Evolutionary conservation across 2,888 invertebrate species (phyloP).

Genomic region (Dusona sp.): DNA sequence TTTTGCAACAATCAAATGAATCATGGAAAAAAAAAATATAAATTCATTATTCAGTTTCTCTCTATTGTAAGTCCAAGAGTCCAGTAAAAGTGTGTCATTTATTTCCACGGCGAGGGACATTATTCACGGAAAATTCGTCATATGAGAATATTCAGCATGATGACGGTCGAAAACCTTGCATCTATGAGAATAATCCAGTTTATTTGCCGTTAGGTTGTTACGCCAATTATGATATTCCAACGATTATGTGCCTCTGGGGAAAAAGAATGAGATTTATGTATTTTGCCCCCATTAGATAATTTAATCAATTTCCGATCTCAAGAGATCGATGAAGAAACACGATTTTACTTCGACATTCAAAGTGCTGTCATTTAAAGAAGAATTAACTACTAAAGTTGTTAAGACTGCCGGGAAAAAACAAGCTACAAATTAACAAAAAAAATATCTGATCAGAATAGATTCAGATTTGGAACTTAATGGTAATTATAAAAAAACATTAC

Average conservation of each 20-base stretch:
- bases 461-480: too few relatives aligned
- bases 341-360: background rate
- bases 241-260: background rate
- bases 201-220: background rate
- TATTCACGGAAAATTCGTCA: background rate
- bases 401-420: too few relatives aligned
- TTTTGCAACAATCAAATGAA: slow-evolving; percentile 13
- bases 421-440: background rate
- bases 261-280: background rate
- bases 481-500: too few relatives aligned
- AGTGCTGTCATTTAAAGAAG: background rate
- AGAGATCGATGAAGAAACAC: background rate
- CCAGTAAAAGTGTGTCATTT: too few relatives aligned
- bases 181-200: slow-evolving; percentile 1
- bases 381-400: background rate
- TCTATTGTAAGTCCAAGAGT: background rate
- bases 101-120: background rate
- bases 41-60: background rate
- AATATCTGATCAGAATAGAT: too few relatives aligned
- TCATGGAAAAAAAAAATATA: background rate
- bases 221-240: slow-evolving; percentile 12
- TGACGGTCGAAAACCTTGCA: slow-evolving; percentile 1
- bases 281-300: background rate
- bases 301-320: background rate
- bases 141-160: background rate